Evolutionary conservation across 2,113 vertebrate species (phyloP), one percentile per base, ranked within the genome.

Genomic region (Phoenicopterus ruber): DNA sequence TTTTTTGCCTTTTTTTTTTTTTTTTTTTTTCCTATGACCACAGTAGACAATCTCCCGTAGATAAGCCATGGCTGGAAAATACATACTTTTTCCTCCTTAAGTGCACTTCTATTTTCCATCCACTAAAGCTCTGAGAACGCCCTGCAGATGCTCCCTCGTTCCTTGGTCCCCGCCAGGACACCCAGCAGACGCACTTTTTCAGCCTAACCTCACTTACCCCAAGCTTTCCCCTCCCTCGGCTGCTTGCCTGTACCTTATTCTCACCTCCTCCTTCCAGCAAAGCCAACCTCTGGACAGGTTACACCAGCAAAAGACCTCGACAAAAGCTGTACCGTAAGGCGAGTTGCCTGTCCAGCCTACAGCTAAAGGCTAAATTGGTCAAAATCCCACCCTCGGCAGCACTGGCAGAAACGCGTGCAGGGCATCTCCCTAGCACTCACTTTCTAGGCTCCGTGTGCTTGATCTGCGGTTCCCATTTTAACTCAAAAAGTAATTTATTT

Each of bases 31-130:
- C 80, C 79, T 93, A 32, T 50, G 82, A 77, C 52, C 55, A 79
- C 61, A 94, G 50, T 7, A 84, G 58, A 61, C 50, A 94, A 81
- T 73, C 73, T 93, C 59, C 55, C 80, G 96, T 29, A 93, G 94
- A 96, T 90, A 94, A 96, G 31, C 69, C 62, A 42, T 2, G 49
- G 47, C 82, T 96, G 81, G 82, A 85, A 92, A 85, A 74, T 8
- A 74, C 16, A 17, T 6, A 31, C 40, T 47, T 84, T 34, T 72
- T 42, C 34, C 34, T 55, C 50, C 49, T 89, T 29, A 67, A 61
- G n/a, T 49, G 38, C 8, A 5, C 74, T 83, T 58, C 93, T 70
- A n/a, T 52, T 91, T 95, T 74, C 62, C 47, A 78, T 65, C 81
- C 81, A 34, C 40, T 58, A 47, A 71, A 86, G 90, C 85, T 88